Evolutionary conservation across 2,797 vertebrate species (phyloP).

Genomic region (Mus minutoides): DNA sequence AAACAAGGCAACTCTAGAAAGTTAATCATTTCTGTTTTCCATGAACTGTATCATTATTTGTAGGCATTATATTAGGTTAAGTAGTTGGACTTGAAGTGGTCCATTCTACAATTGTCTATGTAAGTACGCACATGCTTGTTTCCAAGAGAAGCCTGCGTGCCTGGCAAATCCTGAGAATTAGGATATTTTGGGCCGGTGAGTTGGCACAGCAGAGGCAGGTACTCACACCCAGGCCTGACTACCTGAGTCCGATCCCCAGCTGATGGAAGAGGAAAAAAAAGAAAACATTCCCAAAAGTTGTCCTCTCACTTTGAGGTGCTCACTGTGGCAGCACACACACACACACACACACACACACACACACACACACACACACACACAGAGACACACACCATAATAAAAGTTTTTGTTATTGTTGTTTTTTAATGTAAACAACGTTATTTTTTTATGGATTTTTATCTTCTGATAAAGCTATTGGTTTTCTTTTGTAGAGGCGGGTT

Average conservation of each 20-base stretch:
- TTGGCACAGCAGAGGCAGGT: background rate
- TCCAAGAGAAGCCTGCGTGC: conserved; percentile 45
- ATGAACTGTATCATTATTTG: conserved; percentile 32
- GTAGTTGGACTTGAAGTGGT: conserved; percentile 30
- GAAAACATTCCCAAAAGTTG: background rate
- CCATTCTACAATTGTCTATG: background rate
- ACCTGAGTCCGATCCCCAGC: background rate
- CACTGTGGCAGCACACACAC: background rate
- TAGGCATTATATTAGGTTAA: background rate
- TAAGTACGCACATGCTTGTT: conserved; percentile 54
- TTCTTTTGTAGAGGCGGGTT: conserved; percentile 56
- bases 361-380: background rate
- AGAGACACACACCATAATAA: background rate
- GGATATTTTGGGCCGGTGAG: background rate
- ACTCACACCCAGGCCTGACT: background rate
- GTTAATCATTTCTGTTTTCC: conserved; percentile 42
- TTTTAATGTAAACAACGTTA: background rate
- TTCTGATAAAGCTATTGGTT: conserved; percentile 53
- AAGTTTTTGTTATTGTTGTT: background rate
- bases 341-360: too few species aligned
- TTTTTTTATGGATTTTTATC: conserved; percentile 1
- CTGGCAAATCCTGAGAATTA: conserved; percentile 29
- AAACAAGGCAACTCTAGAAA: conserved; percentile 18
- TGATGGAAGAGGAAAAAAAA: background rate
- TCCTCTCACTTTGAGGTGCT: background rate